Evolutionary conservation across 2,888 invertebrate genomes (phyloP), one percentile per base, ranked within the genome.

Genomic region (Lasioglossum pauxillum): DNA sequence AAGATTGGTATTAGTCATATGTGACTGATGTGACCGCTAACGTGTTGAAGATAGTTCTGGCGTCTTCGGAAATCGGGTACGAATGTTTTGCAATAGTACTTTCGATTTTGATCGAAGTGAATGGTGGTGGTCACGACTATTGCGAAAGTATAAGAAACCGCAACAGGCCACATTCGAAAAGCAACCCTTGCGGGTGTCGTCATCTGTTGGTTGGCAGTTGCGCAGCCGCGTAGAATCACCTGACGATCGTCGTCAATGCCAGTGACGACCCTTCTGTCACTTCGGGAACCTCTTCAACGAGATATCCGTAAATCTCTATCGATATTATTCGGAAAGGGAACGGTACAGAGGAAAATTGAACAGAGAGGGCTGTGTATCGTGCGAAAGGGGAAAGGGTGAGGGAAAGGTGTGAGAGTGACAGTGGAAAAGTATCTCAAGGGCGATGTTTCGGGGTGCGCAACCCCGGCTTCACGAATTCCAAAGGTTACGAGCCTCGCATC

Each of bases 211-310:
- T 60, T 72, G 35, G 31, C 53, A 38, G 44, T 49, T 19, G 79
- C 38, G 35, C 38, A 53, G 31, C 38, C 53, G 60, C n/a, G 41
- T 35, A 14, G 71, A 31, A 44, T 49, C 67, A 71, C 60, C 49
- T n/a, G 46, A 44, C 57, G 57, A 69, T 67, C 67, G 35, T 67
- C 83, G 78, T 81, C 80, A 75, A 81, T 78, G 76, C 64, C 87
- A 88, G 88, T 86, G 79, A 78, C 76, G 78, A 57, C 78, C 71
- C 73, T 86, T 87, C 82, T 67, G 78, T 78, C 72, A 44, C 19
- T 60, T 41, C 78, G 82, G 53, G 75, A 78, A 64, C 75, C 64
- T 76, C 69, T 74, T 41, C 38, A 27, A 23, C 19, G 74, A n/a
- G 27, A 67, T 46, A 38, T n/a, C n/a, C 16, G 57, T 27, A 38